Percentiles rank a stretch among this genome's conserved stretches.
These are phyloP conservation scores for Eublepharis macularius DNA, from an alignment of 2,113 vertebrate genomes.

Conservation along the genomic window DNA sequence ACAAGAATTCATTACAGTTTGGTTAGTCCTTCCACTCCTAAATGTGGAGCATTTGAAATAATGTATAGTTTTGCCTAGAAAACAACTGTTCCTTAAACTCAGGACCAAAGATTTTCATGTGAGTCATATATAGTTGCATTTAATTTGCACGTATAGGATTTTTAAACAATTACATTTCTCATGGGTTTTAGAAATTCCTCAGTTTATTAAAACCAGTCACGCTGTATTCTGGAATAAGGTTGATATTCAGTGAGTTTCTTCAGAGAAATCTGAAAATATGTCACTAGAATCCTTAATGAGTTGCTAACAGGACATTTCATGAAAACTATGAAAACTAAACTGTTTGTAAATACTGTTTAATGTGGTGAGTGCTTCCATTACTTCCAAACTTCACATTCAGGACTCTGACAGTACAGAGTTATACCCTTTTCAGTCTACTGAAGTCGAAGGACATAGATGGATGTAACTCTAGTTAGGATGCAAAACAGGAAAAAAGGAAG, in stretches of 20 bases:
- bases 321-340: not conserved
- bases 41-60: not conserved
- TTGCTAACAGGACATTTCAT: not conserved
- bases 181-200: not conserved
- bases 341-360: not conserved
- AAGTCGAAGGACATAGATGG: too few relatives aligned
- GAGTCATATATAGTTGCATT: not conserved
- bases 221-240: not conserved
- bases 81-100: not conserved
- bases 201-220: not conserved
- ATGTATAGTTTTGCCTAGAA: not conserved
- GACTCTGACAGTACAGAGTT: too few relatives aligned
- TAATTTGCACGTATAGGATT: not conserved
- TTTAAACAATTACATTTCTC: not conserved
- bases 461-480: too few relatives aligned
- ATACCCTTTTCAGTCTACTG: too few relatives aligned
- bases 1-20: conserved; percentile 1
- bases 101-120: not conserved
- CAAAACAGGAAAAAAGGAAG: too few relatives aligned
- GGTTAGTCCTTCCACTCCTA: not conserved
- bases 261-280: not conserved
- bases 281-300: not conserved
- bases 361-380: too few relatives aligned
- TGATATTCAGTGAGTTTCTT: not conserved
- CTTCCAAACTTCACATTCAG: too few relatives aligned